Base-by-base conservation (phyloP, 2,113 vertebrate genomes). In the Perca fluviatilis region DNA sequence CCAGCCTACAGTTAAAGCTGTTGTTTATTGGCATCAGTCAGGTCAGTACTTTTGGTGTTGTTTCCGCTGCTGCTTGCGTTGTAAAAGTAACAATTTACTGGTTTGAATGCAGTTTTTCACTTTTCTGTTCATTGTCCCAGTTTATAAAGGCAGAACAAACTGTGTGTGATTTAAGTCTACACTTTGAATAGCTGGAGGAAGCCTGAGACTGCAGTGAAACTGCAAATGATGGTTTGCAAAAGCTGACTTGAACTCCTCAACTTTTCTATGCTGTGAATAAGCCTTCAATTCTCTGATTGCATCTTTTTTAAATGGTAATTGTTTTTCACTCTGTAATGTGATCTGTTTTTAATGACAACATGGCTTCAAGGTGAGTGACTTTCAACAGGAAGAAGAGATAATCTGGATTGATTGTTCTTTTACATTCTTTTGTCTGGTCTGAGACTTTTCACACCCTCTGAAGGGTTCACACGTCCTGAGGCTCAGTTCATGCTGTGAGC, bases 301-400 rank as follows among this genome's bases (percentile, higher is more conserved):
- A 46, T n/a, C 68, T 69, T 84, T 84, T 13, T 91, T 15, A 73
- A 78, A 92, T 85, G 86, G 77, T 56, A 77, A 90, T 84, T 5
- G 40, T 40, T 74, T 67, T 57, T 84, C 75, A 15, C 75, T 6
- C 56, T 60, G 62, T 72, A 62, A 85, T 25, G 63, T 18, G 15
- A 6, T 74, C 82, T 89, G 86, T 12, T 88, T 79, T 60, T 58
- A 82, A 86, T 86, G 88, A 88, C 84, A 85, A 77, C 75, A n/a
- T 1, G 61, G 51, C 63, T 85, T 67, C 50, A 62, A 86, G 79
- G 64, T 82, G 71, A 78, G 75, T 15, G 16, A 27, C 47, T 57
- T 62, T 67, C 11, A 77, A 68, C 84, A 90, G 93, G 93, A 92
- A 82, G 89, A 81, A 19, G 86, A 80, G 87, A 86, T 90, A 43